Evolutionary conservation across 2,113 vertebrate species (phyloP), one percentile per base, ranked within the genome.

Genomic region (Ciconia maguari): DNA sequence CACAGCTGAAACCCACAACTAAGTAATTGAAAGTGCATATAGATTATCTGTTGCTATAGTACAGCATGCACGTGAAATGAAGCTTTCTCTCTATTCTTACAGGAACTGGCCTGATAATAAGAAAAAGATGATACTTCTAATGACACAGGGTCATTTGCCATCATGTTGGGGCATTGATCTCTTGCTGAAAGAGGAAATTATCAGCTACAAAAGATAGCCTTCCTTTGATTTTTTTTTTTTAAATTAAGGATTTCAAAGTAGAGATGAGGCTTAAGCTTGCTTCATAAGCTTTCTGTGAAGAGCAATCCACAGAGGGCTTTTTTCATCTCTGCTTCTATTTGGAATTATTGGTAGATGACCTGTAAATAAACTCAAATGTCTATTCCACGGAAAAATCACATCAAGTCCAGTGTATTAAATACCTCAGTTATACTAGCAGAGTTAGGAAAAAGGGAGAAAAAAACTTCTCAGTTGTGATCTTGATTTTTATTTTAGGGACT

Each of bases 171-270:
- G 26, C 75, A 93, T 9, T 44, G 62, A 57, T 49, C 36, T 84
- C 48, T 32, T 42, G 20, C 24, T 87, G 62, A 57, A 95, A 88
- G 51, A 79, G 24, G 11, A 87, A 76, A 85, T 78, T 52, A 68
- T 42, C 41, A 80, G 36, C 46, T 52, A 55, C 13, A 26, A 61
- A 80, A 54, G 57, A 65, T 7, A 62, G 21, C 5, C 13, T 55
- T 80, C 6, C 25, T 96, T 75, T 87, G 60, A 25, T 90, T 52
- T 44, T 54, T 46, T 46, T 66, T 70, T 80, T 87, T 8, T 66
- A 9, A 89, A 93, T 92, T 90, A 90, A 83, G n/a, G 32, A 86
- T 90, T 93, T 90, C 34, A 49, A 88, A 86, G 34, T 46, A 69
- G 61, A 72, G n/a, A 88, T 69, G 49, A 69, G 13, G 4, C 20